Evolutionary conservation across 1,140 invertebrate species (phyloP).

Genomic region (Trigoniulus corallinus): DNA sequence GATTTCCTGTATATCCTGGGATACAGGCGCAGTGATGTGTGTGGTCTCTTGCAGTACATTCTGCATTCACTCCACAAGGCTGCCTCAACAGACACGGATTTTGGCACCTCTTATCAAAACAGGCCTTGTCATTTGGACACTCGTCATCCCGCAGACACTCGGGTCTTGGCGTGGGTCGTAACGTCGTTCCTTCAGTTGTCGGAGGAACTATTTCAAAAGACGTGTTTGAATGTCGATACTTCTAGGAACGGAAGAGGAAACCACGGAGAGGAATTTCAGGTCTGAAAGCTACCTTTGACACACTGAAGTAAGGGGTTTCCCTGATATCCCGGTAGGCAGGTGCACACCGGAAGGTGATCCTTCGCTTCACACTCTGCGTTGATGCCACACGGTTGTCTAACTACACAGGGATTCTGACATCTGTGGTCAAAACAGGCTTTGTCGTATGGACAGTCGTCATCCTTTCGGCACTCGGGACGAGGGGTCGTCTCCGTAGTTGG

Average conservation of each 20-base stretch:
- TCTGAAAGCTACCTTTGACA: not conserved
- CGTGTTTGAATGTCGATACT: no score
- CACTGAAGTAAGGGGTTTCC: slow-evolving; percentile 46
- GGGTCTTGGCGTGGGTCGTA: no score
- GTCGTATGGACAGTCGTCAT: slow-evolving; percentile 75
- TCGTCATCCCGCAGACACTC: slow-evolving; percentile 14
- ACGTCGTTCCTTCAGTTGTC: slow-evolving; percentile 1
- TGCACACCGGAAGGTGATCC: slow-evolving; percentile 61
- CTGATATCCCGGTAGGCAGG: slow-evolving; percentile 69
- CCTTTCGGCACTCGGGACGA: slow-evolving; percentile 59
- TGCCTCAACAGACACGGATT: slow-evolving; percentile 15
- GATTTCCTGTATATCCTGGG: slow-evolving; percentile 73
- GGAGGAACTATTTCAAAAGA: no score
- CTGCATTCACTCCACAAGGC: slow-evolving; percentile 54
- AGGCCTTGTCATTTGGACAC: slow-evolving; percentile 15
- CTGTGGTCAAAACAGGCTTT: slow-evolving; percentile 71
- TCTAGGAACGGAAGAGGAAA: no score
- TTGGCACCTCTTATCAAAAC: slow-evolving; percentile 15
- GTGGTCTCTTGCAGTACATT: slow-evolving; percentile 15
- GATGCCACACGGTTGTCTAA: slow-evolving; percentile 67
- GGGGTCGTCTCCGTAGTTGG: not conserved
- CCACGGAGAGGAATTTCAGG: no score
- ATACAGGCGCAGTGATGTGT: slow-evolving; percentile 28
- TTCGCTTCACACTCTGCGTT: slow-evolving; percentile 73
- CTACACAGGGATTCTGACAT: slow-evolving; percentile 74